Base-by-base conservation (phyloP, 2,797 vertebrate species). In the Xenops minutus region DNA sequence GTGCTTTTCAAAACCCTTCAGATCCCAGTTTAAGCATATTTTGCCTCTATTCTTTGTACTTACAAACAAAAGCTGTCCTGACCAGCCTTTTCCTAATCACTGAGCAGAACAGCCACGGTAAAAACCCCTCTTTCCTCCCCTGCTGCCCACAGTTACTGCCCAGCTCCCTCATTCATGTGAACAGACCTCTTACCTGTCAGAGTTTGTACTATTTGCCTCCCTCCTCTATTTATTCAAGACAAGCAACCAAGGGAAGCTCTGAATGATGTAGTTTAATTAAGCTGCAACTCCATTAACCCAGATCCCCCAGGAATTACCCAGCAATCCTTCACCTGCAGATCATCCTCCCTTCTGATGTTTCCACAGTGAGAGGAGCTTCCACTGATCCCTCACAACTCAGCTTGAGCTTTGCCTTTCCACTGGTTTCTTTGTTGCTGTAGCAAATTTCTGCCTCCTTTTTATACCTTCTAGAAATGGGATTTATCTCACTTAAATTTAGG, bases 251-350 rank as follows among this genome's bases (percentile, higher is more conserved):
- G 56, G 21, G 41, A 78, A 68, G 21, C 27, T 44, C 7, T 71
- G 68, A 95, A 82, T 59, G 52, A 85, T 85, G 88, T 91, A 48
- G 48, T 82, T 93, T 96, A 96, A 94, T 95, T 88, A 94, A 89
- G 48, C 55, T 80, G 76, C 76, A 55, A 8, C 41, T 89, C 56
- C 61, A 80, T 89, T 91, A 85, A 41, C 55, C 36, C 36, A 71
- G 59, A 62, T 80, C 61, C 75, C 55, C 18, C 61, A 52, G 68
- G 85, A 89, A 55, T 48, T 71, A 29, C 29, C 39, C 72, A 85
- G 39, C 55, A 75, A 41, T 85, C 58, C 26, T 13, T 93, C 69
- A 68, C 81, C 39, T 4, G 1, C 63, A 59, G 63, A 22, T 69
- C 52, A 85, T 69, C 44, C 34, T 68, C 85, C 73, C 68, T 58